Conservation (phyloP, 2,113 vertebrate species). For the Lepus americanus region DNA sequence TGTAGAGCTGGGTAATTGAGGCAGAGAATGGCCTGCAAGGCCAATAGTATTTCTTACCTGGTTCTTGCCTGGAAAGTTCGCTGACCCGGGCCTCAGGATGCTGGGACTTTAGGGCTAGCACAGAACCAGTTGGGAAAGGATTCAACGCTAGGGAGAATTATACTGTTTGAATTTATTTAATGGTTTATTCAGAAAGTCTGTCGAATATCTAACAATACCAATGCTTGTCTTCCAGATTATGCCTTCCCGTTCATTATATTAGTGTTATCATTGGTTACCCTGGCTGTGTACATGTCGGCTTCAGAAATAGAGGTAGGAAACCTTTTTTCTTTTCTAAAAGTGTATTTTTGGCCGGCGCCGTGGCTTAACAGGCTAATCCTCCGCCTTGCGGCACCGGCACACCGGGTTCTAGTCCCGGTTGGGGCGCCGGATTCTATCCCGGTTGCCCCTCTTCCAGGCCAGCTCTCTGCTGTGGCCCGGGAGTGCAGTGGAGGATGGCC, state of each 20-base stretch:
- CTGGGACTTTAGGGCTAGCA: too few relatives aligned
- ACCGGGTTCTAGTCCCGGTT: too few relatives aligned
- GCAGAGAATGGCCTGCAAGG: neutral
- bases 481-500: too few relatives aligned
- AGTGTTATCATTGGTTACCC: constrained; percentile 95
- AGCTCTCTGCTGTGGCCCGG: too few relatives aligned
- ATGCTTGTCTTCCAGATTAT: constrained; percentile 91
- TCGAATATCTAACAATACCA: constrained; percentile 18
- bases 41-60: neutral
- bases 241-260: constrained; percentile 98
- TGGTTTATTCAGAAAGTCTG: constrained; percentile 35
- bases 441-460: too few relatives aligned
- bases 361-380: too few relatives aligned
- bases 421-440: too few relatives aligned
- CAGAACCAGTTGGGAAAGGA: neutral
- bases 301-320: constrained; percentile 97
- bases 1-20: neutral
- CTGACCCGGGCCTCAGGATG: neutral
- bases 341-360: neutral
- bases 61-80: neutral
- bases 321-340: neutral
- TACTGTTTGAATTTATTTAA: constrained; percentile 1
- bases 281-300: constrained; percentile 98
- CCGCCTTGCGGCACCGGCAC: too few relatives aligned
- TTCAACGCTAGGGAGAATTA: neutral